Base-by-base conservation (phyloP, 2,797 vertebrate genomes). In the Hoplostethus mediterraneus region DNA sequence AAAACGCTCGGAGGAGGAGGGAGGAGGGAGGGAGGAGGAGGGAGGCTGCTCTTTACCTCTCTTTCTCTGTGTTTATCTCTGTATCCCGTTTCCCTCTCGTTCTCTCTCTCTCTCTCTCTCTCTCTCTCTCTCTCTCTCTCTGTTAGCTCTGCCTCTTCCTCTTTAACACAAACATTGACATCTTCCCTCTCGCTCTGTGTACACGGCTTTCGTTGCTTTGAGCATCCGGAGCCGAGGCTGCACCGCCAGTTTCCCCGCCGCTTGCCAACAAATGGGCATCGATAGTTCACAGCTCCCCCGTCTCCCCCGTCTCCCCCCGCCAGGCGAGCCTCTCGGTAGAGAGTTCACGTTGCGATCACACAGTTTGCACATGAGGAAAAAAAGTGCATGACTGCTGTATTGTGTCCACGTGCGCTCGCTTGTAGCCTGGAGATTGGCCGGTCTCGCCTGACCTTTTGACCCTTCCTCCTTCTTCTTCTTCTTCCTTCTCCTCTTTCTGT, bases 61-160 rank as follows among this genome's bases (percentile, higher is more conserved):
- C 33, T 73, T 57, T 75, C 79, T 83, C 74, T 17, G 62, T 85
- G 77, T 90, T 90, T 89, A 84, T 89, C 84, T 85, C 82, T 83
- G 65, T 71, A 83, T 84, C 82, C 73, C 58, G 5, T 84, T 80
- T 76, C 81, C 77, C 73, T 81, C 57, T 72, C 30, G 47, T 14
- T 36, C 66, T 51, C 33, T 28, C 45, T 45, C 28, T 49, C 54
- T 56, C 40, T 55, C 38, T 67, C 40, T 40, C 73, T 81, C 57
- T 72, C 30, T 36, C 8, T 36, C 66, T 51, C 33, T 28, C 45
- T 45, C 28, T 49, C 54, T 56, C 40, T 55, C 38, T 67, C 40
- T 40, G 14, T 57, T 17, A 36, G 13, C 67, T 66, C 71, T 80
- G 74, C 67, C 71, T 86, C 65, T 75, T 81, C 73, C 80, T 86